Evolutionary conservation across 2,113 vertebrate genomes (phyloP), one percentile per base, ranked within the genome.

Genomic region (Equus przewalskii): DNA sequence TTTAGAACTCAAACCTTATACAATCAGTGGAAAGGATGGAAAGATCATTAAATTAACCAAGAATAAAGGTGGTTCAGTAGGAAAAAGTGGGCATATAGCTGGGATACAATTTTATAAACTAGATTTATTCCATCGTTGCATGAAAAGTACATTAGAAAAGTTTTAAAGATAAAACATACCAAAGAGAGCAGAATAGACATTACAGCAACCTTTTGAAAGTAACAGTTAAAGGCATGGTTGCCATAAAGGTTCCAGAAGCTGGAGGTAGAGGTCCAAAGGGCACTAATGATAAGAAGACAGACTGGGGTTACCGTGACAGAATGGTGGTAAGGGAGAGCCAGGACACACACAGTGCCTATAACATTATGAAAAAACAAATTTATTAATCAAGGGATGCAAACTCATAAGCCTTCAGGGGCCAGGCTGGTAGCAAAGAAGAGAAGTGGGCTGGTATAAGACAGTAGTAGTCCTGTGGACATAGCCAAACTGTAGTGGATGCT

Each of bases 1-100:
- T 96, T 97, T 67, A 96, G 91, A 96, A 87, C 26, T 60, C 58
- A 97, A 97, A 80, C 36, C 24, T 96, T 95, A 96, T 3, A 91
- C 36, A 65, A 96, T 80, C 62, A 95, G 67, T 44, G 96, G 82
- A 85, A 97, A 95, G 49, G 60, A 89, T 7, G 24, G 46, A 92
- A 90, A 93, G 36, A 95, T 73, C 72, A 81, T 62, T 67, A 97
- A 82, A 81, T 62, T 73, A 97, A 82, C 33, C 51, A 95, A 91
- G 82, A 93, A 93, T 87, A 89, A 96, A 92, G 60, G 87, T 89
- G 58, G 46, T 49, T 93, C 87, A 87, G 24, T 76, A 30, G 60
- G 65, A 28, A 73, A 96, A 95, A 95, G 49, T 75, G 73, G 67
- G 58, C 51, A 97, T 86, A 84, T 21, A 60, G 24, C 65, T 94